These are phyloP conservation scores for Iphiclides podalirius DNA, from an alignment of 2,888 invertebrate species.

Conservation along the genomic window DNA sequence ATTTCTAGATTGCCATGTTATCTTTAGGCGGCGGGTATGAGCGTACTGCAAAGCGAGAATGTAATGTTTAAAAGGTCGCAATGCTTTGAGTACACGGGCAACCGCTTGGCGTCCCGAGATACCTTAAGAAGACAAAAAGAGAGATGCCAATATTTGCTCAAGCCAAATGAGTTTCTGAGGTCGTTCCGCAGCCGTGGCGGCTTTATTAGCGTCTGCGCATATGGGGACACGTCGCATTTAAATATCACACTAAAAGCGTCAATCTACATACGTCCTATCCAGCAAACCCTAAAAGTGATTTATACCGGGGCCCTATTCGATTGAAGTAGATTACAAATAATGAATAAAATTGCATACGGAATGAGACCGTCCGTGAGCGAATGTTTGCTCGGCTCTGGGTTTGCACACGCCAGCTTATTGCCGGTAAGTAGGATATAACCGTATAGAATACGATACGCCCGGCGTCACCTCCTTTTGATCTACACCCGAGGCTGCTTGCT, in stretches of 20 bases:
- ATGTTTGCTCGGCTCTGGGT: slow-evolving; percentile 59
- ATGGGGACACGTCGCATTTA: slow-evolving; percentile 68
- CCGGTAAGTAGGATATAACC: slow-evolving; percentile 54
- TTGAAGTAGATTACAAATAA: slow-evolving; percentile 80
- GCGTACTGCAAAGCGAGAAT: slow-evolving; percentile 45
- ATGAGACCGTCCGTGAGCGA: slow-evolving; percentile 67
- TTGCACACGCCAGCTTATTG: slow-evolving; percentile 55
- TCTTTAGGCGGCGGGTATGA: too few species aligned
- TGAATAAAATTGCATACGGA: slow-evolving; percentile 80
- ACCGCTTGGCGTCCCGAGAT: slow-evolving; percentile 60
- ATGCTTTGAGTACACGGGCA: slow-evolving; percentile 9
- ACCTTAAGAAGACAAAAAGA: slow-evolving; percentile 59
- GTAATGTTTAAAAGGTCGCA: slow-evolving; percentile 24
- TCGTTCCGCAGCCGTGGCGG: slow-evolving; percentile 39
- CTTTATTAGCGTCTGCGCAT: slow-evolving; percentile 64
- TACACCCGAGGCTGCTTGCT: slow-evolving; percentile 22
- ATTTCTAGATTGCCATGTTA: too few species aligned
- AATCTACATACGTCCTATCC: slow-evolving; percentile 74
- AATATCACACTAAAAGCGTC: slow-evolving; percentile 77
- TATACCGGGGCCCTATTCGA: slow-evolving; percentile 75
- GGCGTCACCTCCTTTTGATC: slow-evolving; percentile 51
- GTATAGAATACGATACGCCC: slow-evolving; percentile 34
- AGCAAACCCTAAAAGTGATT: slow-evolving; percentile 77
- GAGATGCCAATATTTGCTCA: slow-evolving; percentile 66
- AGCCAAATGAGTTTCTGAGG: slow-evolving; percentile 74